These are phyloP conservation scores for Cerastis leucographa DNA, from an alignment of 2,888 invertebrate genomes.

Conservation along the genomic window DNA sequence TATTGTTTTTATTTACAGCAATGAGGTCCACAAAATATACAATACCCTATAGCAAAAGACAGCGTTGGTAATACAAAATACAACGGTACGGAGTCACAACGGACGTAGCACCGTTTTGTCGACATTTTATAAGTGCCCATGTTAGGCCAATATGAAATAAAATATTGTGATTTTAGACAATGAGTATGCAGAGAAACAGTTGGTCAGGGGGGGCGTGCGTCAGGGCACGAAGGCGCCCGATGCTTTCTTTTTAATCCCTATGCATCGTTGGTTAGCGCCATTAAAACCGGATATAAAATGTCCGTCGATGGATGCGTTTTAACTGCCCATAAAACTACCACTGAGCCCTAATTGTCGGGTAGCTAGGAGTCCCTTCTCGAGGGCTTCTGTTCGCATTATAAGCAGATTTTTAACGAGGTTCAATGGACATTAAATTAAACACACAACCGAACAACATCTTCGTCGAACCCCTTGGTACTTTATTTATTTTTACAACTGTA, in stretches of 20 bases:
- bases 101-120: no score
- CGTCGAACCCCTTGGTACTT: constrained; percentile 50
- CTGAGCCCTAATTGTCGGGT: constrained; percentile 84
- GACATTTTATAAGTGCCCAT: no score
- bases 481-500: constrained; percentile 62
- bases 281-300: constrained; percentile 84
- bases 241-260: constrained; percentile 71
- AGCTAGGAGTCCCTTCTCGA: constrained; percentile 71
- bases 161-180: no score
- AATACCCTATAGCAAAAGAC: constrained; percentile 25
- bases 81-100: constrained; percentile 37
- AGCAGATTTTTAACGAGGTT: constrained; percentile 80
- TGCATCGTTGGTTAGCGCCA: constrained; percentile 63
- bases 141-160: no score
- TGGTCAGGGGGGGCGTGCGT: constrained; percentile 20
- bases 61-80: constrained; percentile 42
- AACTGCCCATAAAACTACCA: constrained; percentile 84
- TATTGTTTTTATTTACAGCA: constrained; percentile 45
- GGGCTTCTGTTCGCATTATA: constrained; percentile 73
- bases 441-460: constrained; percentile 69
- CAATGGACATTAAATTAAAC: constrained; percentile 77
- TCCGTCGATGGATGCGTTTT: constrained; percentile 80
- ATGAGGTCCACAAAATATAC: constrained; percentile 37
- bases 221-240: constrained; percentile 69
- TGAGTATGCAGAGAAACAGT: constrained; percentile 52